Evolutionary conservation across 1,140 invertebrate genomes (phyloP), one percentile per base, ranked within the genome.

Genomic region (Listronotus bonariensis): DNA sequence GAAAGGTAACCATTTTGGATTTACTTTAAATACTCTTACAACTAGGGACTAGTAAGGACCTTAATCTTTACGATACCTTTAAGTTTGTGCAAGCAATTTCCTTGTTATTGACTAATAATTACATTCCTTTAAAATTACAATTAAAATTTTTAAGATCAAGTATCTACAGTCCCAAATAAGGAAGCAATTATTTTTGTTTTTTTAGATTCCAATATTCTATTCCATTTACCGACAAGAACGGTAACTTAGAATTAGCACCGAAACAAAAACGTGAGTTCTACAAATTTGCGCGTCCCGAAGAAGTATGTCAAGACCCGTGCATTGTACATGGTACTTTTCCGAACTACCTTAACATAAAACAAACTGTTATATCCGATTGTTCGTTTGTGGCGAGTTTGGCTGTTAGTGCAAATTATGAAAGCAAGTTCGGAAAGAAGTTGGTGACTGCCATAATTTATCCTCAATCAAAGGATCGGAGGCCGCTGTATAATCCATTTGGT

Each of bases 341-440:
- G 0, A 93, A 96, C 76, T 95, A 90, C 78, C 95, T 91, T 67
- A 93, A 89, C 74, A 97, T 98, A 62, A 96, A 96, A 83, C 91
- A 97, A 84, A 98, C 95, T 38, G 83, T 91, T 58, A 91, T 99
- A 15, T 96, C 95, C 4, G 96, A 98, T 81, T 99, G 96, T 82
- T 97, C 95, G 6, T 97, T 99, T 81, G 93, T 99, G 9, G 95
- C 96, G n/a, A 98, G 95, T 1, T 81, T 99, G 20, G 94, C 96
- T 43, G 93, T 98, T 3, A 89, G 92, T 80, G 96, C 96, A 15
- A 86, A 93, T 55, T 97, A 97, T 82, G 96, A 98, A 79, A 89
- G 88, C 72, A 83, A 87, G 72, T 98, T 98, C 77, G 88, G 90
- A 41, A 89, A 70, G n/a, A 89, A 90, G 75, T 83, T 98, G 3